A percentile compares a stretch with the other conserved stretches of the same genome.
Conservation (phyloP, 2,113 vertebrate species). For the Syngnathus floridae region DNA sequence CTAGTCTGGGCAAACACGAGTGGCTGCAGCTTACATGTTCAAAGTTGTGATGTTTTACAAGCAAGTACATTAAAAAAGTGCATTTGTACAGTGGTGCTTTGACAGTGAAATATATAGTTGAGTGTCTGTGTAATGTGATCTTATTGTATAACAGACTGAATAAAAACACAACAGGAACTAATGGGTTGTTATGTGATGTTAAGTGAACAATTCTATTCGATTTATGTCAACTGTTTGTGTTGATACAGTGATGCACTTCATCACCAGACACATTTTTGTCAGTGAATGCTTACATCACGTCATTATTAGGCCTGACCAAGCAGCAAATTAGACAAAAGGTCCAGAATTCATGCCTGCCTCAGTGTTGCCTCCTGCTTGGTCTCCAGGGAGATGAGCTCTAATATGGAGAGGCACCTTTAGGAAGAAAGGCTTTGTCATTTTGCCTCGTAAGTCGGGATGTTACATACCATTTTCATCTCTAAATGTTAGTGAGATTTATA, state of each 20-base stretch:
- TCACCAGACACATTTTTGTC: not conserved
- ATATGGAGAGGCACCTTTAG: not conserved
- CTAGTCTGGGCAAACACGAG: constrained; percentile 7
- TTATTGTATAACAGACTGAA: constrained; percentile 46
- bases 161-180: constrained; percentile 14
- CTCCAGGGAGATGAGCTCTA: constrained; percentile 40
- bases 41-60: constrained; percentile 34
- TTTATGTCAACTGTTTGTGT: not conserved
- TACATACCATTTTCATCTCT: not conserved
- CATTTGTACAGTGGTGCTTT: constrained; percentile 54
- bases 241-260: not conserved
- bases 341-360: not conserved
- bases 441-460: not conserved
- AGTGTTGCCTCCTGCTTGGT: constrained; percentile 18
- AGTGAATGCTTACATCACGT: not conserved
- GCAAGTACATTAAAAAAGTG: constrained; percentile 36
- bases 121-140: constrained; percentile 26
- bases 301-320: not conserved
- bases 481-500: not conserved
- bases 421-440: not conserved
- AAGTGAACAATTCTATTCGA: not conserved
- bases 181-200: not conserved
- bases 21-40: constrained; percentile 25
- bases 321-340: not conserved
- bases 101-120: constrained; percentile 36